Conservation (phyloP, 2,113 vertebrate species). For the Pogona vitticeps region DNA sequence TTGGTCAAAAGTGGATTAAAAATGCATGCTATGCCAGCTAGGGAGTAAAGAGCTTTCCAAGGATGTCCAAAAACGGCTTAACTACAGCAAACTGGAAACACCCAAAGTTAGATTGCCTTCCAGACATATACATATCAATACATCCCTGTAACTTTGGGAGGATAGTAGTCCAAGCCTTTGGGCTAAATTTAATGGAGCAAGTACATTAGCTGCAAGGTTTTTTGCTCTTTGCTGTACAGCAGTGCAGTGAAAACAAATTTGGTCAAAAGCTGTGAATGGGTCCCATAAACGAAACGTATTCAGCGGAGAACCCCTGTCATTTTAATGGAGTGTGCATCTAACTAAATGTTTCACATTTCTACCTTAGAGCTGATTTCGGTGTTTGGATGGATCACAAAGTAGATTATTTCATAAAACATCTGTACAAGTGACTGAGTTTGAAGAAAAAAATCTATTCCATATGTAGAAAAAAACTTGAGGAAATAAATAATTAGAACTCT, state of each 20-base stretch:
- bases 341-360: not conserved
- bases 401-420: not conserved
- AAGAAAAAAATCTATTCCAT: not conserved
- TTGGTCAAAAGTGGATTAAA: not conserved
- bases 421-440: too few relatives aligned
- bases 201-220: not conserved
- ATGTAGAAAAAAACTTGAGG: not conserved
- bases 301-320: not conserved
- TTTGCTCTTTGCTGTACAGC: not conserved
- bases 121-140: not conserved
- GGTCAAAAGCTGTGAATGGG: not conserved
- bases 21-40: not conserved
- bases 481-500: not conserved
- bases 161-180: not conserved
- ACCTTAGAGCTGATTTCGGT: not conserved
- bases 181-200: not conserved
- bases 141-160: not conserved
- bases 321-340: not conserved
- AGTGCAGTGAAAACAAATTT: not conserved
- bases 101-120: not conserved
- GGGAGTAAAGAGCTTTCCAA: not conserved
- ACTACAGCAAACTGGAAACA: not conserved
- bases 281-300: not conserved
- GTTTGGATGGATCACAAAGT: not conserved
- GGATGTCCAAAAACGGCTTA: not conserved